Percentiles rank a stretch among this genome's conserved stretches.
These are phyloP conservation scores for Jaculus jaculus DNA, from an alignment of 2,113 vertebrate genomes.

Conservation along the genomic window DNA sequence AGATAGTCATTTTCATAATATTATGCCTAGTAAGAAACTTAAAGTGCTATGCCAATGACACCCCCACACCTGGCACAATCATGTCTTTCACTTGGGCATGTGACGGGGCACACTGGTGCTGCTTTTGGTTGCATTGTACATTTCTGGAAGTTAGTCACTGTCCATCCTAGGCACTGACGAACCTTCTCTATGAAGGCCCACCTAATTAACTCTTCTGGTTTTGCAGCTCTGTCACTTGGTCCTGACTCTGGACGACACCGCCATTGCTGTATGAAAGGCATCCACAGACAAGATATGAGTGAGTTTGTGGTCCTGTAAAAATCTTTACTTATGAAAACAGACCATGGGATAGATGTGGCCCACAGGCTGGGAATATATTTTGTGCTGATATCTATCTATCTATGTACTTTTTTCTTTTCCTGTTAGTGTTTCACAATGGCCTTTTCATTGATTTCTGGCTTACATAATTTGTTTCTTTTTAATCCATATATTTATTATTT, in stretches of 20 bases:
- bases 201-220: neutral
- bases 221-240: neutral
- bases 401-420: neutral
- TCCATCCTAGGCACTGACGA: neutral
- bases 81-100: neutral
- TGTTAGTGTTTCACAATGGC: neutral
- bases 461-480: no score
- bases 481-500: no score
- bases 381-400: neutral
- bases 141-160: neutral
- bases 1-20: no score
- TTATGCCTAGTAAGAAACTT: neutral
- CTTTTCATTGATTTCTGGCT: neutral
- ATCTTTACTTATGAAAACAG: neutral
- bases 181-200: neutral
- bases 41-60: neutral
- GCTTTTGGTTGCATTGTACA: neutral
- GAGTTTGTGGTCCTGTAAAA: neutral
- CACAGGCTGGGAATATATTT: neutral
- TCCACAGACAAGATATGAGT: neutral
- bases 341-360: neutral
- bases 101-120: neutral
- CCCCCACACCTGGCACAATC: neutral
- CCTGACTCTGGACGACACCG: neutral
- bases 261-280: neutral